Evolutionary conservation across 1,140 invertebrate species (phyloP).

Genomic region (Periplaneta americana): DNA sequence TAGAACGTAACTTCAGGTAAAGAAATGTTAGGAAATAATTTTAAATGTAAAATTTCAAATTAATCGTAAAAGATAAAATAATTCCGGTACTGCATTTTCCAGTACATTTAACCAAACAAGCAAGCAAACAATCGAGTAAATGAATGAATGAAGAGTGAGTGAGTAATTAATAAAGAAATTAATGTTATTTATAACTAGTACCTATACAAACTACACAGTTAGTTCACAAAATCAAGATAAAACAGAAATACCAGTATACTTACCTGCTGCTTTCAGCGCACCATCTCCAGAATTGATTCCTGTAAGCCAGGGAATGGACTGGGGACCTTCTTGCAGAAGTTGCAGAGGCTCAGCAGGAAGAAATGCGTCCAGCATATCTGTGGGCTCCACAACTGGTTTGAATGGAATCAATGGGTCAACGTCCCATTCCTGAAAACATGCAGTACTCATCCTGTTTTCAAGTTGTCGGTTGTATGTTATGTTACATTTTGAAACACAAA

Average conservation of each 20-base stretch:
- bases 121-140: too few species aligned
- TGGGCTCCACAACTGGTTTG: constrained; percentile 60
- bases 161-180: too few species aligned
- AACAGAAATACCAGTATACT: constrained; percentile 21
- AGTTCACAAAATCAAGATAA: background rate
- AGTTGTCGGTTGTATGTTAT: too few species aligned
- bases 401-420: constrained; percentile 69
- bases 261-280: constrained; percentile 54
- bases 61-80: too few species aligned
- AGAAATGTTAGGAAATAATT: too few species aligned
- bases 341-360: constrained; percentile 49
- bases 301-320: constrained; percentile 56
- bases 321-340: constrained; percentile 40
- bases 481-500: too few species aligned
- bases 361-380: constrained; percentile 57
- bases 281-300: constrained; percentile 63
- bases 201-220: background rate
- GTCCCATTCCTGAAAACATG: constrained; percentile 50
- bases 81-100: too few species aligned
- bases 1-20: too few species aligned
- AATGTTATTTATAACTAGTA: background rate
- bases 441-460: background rate
- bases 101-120: too few species aligned
- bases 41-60: too few species aligned
- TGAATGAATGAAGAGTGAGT: too few species aligned